A percentile compares a stretch with the other conserved stretches of the same genome.
phyloP scores from a whole-genome alignment of 1,140 invertebrate genomes.

The Orius insidiosus region DNA sequence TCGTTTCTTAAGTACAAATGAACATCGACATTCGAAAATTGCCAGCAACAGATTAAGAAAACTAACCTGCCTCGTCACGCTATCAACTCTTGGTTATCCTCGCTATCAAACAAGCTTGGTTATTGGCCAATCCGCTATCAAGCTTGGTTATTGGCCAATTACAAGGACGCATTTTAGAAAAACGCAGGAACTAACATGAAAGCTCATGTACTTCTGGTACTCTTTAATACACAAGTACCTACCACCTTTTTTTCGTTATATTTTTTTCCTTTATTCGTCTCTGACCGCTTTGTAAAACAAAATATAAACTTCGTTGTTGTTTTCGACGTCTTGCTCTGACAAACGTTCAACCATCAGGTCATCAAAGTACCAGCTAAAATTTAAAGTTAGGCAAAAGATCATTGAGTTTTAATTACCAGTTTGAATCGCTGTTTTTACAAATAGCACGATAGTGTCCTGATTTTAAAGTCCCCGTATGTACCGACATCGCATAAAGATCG shows the following conservation, averaged over 20 bases:
- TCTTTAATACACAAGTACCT: neutral
- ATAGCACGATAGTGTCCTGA: slow-evolving; percentile 77
- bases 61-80: too few relatives aligned
- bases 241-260: neutral
- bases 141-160: too few relatives aligned
- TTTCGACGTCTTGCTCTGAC: slow-evolving; percentile 39
- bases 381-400: neutral
- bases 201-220: too few relatives aligned
- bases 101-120: too few relatives aligned
- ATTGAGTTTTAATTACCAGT: slow-evolving; percentile 27
- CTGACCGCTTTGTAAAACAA: slow-evolving; percentile 42
- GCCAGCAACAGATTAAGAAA: too few relatives aligned
- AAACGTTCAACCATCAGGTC: slow-evolving; percentile 67
- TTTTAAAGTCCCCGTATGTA: slow-evolving; percentile 82
- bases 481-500: slow-evolving; percentile 68
- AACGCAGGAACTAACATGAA: neutral
- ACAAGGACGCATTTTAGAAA: too few relatives aligned
- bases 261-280: neutral
- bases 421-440: slow-evolving; percentile 34
- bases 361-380: slow-evolving; percentile 69
- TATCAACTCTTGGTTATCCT: too few relatives aligned
- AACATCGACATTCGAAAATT: too few relatives aligned
- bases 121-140: too few relatives aligned
- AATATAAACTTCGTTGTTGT: slow-evolving; percentile 57
- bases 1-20: too few relatives aligned